These are phyloP conservation scores for Neodon shergylaensis DNA, from an alignment of 2,113 vertebrate genomes.

Conservation along the genomic window DNA sequence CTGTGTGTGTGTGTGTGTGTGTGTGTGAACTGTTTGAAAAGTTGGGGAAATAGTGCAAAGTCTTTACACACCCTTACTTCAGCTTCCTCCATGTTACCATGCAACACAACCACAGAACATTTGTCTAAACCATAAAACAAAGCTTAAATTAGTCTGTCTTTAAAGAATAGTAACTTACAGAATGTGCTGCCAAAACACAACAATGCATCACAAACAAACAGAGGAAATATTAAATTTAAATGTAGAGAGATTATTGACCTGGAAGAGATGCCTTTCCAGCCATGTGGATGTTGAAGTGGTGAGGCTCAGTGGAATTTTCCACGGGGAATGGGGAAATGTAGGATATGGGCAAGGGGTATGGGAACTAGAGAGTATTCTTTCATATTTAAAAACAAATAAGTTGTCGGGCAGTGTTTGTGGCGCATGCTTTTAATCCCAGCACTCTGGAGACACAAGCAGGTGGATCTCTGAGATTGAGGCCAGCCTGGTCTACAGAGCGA, in stretches of 20 bases:
- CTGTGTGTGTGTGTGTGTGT: too few relatives aligned
- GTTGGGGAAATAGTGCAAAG: neutral
- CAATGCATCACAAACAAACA: neutral
- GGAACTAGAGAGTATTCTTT: neutral
- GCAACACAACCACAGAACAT: neutral
- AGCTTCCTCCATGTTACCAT: neutral
- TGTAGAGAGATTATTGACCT: neutral
- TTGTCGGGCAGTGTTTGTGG: neutral
- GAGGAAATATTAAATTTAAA: neutral
- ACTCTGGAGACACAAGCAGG: neutral
- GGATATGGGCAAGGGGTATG: neutral
- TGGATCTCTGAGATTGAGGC: neutral
- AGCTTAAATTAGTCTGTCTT: slow-evolving; percentile 1
- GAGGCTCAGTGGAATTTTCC: neutral
- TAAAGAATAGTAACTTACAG: neutral
- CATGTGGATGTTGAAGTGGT: neutral
- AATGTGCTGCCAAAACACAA: neutral
- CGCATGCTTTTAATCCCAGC: neutral
- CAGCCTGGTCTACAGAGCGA: neutral
- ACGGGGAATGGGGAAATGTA: fast-evolving
- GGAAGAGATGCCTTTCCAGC: neutral
- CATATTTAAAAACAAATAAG: neutral
- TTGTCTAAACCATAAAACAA: neutral
- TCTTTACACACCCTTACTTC: neutral
- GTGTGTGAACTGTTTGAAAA: neutral